Percentiles rank a stretch among this genome's conserved stretches.
Conservation (phyloP, 1,140 invertebrate species). For the Dendroctonus ponderosae region DNA sequence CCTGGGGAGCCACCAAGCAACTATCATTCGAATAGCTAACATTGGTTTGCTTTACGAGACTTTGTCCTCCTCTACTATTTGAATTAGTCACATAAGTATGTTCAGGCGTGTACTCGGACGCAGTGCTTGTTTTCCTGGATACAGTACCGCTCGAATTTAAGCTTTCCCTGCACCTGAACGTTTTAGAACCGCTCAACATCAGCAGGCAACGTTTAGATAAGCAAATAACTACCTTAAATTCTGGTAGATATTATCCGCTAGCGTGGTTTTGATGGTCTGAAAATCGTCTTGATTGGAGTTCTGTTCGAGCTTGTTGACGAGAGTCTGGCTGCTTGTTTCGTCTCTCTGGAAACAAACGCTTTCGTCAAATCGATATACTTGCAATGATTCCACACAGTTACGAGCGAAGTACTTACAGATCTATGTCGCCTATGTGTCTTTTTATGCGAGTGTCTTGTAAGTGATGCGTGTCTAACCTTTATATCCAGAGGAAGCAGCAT, state of each 20-base stretch:
- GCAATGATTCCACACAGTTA: conserved; percentile 1
- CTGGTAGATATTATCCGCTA: conserved; percentile 46
- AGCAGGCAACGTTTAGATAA: background rate
- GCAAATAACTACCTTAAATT: conserved; percentile 34
- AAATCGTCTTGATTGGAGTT: conserved; percentile 36
- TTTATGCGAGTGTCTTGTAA: conserved; percentile 65
- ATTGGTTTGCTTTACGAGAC: conserved; percentile 34
- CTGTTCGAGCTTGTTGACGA: conserved; percentile 34
- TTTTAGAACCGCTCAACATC: background rate
- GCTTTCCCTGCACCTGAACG: conserved; percentile 49
- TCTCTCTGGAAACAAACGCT: conserved; percentile 37
- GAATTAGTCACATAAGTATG: conserved; percentile 49
- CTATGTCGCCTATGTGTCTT: conserved; percentile 71
- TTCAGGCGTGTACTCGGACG: conserved; percentile 57
- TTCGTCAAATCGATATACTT: conserved; percentile 1
- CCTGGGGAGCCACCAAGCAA: conserved; percentile 21
- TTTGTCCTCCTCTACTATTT: conserved; percentile 8
- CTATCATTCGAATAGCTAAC: conserved; percentile 39
- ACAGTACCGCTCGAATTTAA: conserved; percentile 54
- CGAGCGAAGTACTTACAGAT: conserved; percentile 62
- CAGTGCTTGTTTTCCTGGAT: conserved; percentile 57
- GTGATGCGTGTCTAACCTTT: conserved; percentile 69
- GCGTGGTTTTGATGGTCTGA: conserved; percentile 44
- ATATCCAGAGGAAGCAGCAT: conserved; percentile 39
- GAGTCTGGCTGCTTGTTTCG: conserved; percentile 38